Evolutionary conservation across 2,888 invertebrate genomes (phyloP).

Genomic region (Apotomis capreana): DNA sequence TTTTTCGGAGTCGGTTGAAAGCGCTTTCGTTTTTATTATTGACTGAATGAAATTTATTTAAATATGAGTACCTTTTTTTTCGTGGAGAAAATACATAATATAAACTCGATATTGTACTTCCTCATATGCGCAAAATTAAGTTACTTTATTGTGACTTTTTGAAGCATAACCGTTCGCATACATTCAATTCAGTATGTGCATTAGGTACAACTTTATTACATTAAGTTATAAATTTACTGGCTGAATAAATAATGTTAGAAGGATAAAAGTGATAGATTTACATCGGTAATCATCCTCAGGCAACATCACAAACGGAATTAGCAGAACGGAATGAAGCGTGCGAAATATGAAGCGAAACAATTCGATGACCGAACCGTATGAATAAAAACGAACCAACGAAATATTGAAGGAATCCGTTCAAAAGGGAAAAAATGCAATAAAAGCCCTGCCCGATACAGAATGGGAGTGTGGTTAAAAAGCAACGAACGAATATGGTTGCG

Average conservation of each 20-base stretch:
- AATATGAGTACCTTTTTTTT: no score
- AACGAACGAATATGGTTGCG: conserved; percentile 81
- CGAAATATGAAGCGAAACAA: conserved; percentile 76
- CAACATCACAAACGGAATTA: conserved; percentile 52
- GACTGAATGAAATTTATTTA: neutral
- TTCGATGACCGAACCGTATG: conserved; percentile 78
- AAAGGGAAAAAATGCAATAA: conserved; percentile 83
- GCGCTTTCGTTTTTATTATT: neutral
- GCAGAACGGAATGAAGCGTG: conserved; percentile 66
- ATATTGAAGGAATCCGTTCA: conserved; percentile 83
- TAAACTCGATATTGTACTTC: no score
- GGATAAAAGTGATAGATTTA: no score
- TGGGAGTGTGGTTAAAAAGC: conserved; percentile 81
- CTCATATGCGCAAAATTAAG: no score
- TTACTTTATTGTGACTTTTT: no score
- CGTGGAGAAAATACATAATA: no score
- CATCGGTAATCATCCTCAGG: conserved; percentile 22
- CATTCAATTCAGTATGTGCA: no score
- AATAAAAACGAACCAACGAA: conserved; percentile 81
- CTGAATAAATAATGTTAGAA: no score
- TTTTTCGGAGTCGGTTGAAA: neutral
- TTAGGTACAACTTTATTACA: no score
- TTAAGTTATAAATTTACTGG: no score
- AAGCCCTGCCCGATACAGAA: conserved; percentile 75
- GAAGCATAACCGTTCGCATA: no score